Evolutionary conservation across 2,888 invertebrate genomes (phyloP).

Genomic region (Drosophila parthenogenetica): DNA sequence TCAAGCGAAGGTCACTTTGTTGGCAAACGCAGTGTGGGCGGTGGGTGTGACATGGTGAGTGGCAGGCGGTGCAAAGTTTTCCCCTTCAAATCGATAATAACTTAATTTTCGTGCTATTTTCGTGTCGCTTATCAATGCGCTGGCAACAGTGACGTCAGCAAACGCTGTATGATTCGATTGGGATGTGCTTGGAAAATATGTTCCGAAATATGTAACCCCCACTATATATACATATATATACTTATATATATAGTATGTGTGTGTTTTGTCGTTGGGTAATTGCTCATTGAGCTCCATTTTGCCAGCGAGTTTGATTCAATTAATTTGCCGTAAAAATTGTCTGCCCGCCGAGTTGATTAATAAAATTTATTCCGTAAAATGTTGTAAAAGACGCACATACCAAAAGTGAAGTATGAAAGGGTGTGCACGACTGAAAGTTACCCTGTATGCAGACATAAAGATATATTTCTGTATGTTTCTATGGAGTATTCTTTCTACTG

Average conservation of each 20-base stretch:
- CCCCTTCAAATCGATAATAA: constrained; percentile 67
- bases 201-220: not conserved
- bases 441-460: not conserved
- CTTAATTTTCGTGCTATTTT: constrained; percentile 64
- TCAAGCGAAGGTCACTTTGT: constrained; percentile 44
- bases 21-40: not conserved
- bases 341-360: constrained; percentile 39
- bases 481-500: no score
- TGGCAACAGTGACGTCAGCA: constrained; percentile 65
- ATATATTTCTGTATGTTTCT: no score
- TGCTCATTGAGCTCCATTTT: constrained; percentile 67
- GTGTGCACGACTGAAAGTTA: not conserved
- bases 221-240: not conserved
- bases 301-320: constrained; percentile 64
- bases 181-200: not conserved
- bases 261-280: constrained; percentile 49
- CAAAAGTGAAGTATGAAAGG: constrained; percentile 9
- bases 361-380: constrained; percentile 41
- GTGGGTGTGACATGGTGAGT: not conserved
- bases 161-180: not conserved
- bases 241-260: no score
- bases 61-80: not conserved
- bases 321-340: constrained; percentile 58
- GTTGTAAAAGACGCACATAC: constrained; percentile 32
- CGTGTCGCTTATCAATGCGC: constrained; percentile 57